These are phyloP conservation scores for Laticauda laticaudata DNA, from an alignment of 2,113 vertebrate genomes.

Conservation along the genomic window DNA sequence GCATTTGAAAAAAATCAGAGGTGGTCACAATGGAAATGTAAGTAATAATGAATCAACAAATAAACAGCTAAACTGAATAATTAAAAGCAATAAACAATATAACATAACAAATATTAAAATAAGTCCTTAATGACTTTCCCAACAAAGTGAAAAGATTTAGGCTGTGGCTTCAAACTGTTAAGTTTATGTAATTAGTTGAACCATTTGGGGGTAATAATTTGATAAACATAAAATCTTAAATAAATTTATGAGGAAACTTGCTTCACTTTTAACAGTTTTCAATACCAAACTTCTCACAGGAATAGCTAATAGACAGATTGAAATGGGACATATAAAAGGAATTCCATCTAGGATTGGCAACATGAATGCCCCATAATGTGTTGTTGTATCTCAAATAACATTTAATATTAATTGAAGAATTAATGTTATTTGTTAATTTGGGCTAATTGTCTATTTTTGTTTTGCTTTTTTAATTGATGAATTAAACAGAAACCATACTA, in stretches of 20 bases:
- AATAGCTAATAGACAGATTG: background rate
- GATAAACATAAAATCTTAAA: background rate
- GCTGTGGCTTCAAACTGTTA: background rate
- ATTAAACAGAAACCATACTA: background rate
- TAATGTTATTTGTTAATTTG: background rate
- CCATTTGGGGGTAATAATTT: background rate
- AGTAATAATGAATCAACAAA: background rate
- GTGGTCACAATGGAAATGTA: background rate
- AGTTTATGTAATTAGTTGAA: background rate
- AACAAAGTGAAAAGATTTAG: background rate
- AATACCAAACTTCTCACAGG: background rate
- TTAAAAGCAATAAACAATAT: background rate
- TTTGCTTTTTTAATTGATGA: background rate
- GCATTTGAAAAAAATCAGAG: background rate
- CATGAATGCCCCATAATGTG: background rate
- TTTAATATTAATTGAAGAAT: background rate
- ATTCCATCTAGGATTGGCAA: background rate
- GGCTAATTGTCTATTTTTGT: background rate
- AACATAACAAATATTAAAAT: background rate
- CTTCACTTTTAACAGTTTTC: background rate
- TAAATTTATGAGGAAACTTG: background rate
- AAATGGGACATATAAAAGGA: background rate
- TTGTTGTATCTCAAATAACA: background rate
- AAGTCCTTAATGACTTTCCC: background rate
- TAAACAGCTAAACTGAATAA: background rate